These are phyloP conservation scores for Stichopus chloronotus DNA, from an alignment of 35 echinoderm and acorn worm genomes.

Conservation along the genomic window DNA sequence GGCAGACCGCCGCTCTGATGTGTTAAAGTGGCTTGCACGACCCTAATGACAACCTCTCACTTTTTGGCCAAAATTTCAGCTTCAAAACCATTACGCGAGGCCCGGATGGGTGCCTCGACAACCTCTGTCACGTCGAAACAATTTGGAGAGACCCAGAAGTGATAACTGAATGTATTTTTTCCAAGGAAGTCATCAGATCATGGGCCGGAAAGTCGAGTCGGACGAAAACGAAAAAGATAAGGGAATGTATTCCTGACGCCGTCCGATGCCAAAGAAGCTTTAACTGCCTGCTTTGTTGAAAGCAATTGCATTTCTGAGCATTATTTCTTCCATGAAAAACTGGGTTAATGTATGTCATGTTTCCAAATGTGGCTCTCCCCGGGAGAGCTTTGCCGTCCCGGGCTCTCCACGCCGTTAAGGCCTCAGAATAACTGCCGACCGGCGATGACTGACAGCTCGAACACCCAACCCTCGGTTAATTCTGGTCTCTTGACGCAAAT, in stretches of 20 bases:
- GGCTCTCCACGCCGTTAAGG: neutral
- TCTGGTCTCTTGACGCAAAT: neutral
- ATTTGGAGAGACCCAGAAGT: neutral
- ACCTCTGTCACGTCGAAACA: neutral
- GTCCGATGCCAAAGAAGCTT: neutral
- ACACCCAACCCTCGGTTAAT: neutral
- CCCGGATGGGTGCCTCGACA: no score
- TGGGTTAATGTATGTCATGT: constrained; percentile 20
- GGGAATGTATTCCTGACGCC: neutral
- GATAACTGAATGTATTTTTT: neutral
- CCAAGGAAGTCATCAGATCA: no score
- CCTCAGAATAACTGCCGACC: neutral
- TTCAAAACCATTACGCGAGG: no score
- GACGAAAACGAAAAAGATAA: neutral
- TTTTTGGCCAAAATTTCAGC: no score
- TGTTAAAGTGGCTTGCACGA: no score
- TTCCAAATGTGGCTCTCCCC: neutral
- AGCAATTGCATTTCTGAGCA: neutral
- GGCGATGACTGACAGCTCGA: neutral
- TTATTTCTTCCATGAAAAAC: neutral
- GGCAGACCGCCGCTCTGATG: no score
- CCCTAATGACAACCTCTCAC: no score
- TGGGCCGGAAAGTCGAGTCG: no score
- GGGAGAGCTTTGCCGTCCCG: neutral
- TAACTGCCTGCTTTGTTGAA: neutral